Percentiles rank a stretch among this genome's conserved stretches.
phyloP scores from a whole-genome alignment of 92 coral and sea anemone genomes.

The Bergia sp. region DNA sequence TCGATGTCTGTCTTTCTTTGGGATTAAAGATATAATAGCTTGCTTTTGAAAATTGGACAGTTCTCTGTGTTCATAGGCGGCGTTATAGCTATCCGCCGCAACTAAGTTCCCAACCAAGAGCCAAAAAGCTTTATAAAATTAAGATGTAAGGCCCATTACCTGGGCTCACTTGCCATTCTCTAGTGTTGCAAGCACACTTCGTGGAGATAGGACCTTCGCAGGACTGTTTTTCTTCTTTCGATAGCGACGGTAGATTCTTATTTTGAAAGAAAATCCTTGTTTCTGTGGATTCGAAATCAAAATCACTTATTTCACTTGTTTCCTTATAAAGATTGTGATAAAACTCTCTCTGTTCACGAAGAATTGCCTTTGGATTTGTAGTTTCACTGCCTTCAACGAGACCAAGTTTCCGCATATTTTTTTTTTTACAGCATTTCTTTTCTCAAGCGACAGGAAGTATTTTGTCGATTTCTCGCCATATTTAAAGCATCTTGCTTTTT shows the following conservation, averaged over 20 bases:
- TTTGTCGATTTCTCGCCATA: conserved; percentile 23
- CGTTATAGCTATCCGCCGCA: conserved; percentile 23
- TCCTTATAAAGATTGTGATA: background rate
- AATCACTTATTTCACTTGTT: background rate
- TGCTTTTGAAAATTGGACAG: conserved; percentile 38
- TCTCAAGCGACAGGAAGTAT: conserved; percentile 28
- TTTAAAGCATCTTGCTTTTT: conserved; percentile 38
- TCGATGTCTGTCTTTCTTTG: conserved; percentile 44
- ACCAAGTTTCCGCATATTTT: conserved; percentile 20
- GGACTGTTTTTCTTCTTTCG: conserved; percentile 11
- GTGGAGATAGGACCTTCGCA: conserved; percentile 32
- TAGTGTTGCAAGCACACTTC: background rate
- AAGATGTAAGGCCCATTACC: conserved; percentile 30
- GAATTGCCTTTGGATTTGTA: conserved; percentile 30
- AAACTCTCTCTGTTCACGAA: background rate
- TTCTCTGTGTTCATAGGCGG: conserved; percentile 27
- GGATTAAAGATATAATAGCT: conserved; percentile 35
- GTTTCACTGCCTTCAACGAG: conserved; percentile 30
- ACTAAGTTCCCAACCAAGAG: conserved; percentile 6
- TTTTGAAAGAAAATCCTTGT: conserved; percentile 19
- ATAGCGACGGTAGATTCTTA: background rate
- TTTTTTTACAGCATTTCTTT: conserved; percentile 35
- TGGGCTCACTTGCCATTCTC: background rate
- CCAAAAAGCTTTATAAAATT: conserved; percentile 47
- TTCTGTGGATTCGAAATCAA: background rate